Base-by-base conservation (phyloP, 2,113 vertebrate species). In the Erythrocercus mccallii region DNA sequence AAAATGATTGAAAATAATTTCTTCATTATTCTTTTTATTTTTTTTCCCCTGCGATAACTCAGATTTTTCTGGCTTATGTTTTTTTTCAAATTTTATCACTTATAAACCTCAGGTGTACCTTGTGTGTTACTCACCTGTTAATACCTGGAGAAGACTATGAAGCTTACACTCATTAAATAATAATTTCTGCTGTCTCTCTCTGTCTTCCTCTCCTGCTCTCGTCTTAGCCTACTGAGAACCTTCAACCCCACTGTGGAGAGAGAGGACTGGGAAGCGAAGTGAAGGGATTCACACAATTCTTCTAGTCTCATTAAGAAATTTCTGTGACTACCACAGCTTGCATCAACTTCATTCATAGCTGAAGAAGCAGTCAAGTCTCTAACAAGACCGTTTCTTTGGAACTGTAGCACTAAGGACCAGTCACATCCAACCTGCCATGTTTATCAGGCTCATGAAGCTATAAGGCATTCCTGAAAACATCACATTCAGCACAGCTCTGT, bases 281-380 rank as follows among this genome's bases (percentile, higher is more conserved):
- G 50, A 68, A 88, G 38, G 35, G 27, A 38, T 6, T 2, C 7
- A 42, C 30, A 33, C 11, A 62, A 3, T 66, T 61, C 20, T 62
- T 81, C 40, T 2, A 66, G 30, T 54, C 10, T 40, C 10, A 9
- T 30, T 16, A 16, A 30, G n/a, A 81, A 71, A 64, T 25, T 31
- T 37, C 47, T 85, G 24, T 35, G 44, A 44, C 72, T 64, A 22
- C 22, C n/a, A 60, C 44, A 68, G 40, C 20, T 53, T 62, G 3
- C 17, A 60, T 44, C 19, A n/a, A 5, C 15, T 68, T 31, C 22
- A 44, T 18, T 51, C 0, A 0, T 0, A 53, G 65, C 8, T 79
- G 77, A 62, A 50, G 30, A 81, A 91, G 35, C 16, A 74, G 37
- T 8, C 33, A 68, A 81, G 20, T 15, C 57, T 42, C 45, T 56